phyloP scores from a whole-genome alignment of 2,888 invertebrate species.

The Idaea dimidiata region DNA sequence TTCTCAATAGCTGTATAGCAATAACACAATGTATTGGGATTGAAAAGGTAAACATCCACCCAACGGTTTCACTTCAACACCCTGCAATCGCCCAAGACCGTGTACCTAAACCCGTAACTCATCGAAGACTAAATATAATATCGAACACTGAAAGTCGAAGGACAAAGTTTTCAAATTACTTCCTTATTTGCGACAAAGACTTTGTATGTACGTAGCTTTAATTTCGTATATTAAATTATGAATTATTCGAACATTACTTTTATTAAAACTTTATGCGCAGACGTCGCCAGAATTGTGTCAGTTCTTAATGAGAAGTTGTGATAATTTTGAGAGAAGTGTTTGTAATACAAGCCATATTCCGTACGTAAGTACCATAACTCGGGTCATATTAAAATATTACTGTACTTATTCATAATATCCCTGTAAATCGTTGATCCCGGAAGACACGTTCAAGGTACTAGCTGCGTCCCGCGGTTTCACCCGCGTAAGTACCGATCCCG shows the following conservation, averaged over 20 bases:
- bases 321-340: background rate
- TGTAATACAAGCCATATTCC: background rate
- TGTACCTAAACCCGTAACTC: slow-evolving; percentile 9
- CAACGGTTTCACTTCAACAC: background rate
- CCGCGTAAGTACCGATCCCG: too few relatives aligned
- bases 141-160: slow-evolving; percentile 50
- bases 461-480: too few relatives aligned
- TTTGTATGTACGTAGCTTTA: slow-evolving; percentile 29
- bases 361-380: background rate
- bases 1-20: too few relatives aligned
- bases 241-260: background rate
- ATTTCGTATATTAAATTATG: background rate
- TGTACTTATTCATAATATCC: background rate
- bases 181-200: slow-evolving; percentile 60
- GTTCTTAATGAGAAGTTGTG: background rate
- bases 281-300: background rate
- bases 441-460: too few relatives aligned
- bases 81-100: background rate
- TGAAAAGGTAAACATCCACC: background rate
- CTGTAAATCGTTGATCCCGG: too few relatives aligned
- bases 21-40: background rate
- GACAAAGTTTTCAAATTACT: slow-evolving; percentile 52
- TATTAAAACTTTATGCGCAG: background rate
- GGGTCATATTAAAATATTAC: background rate
- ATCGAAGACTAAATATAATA: slow-evolving; percentile 40